Conservation (phyloP, 2,113 vertebrate species). For the Ictidomys tridecemlineatus region DNA sequence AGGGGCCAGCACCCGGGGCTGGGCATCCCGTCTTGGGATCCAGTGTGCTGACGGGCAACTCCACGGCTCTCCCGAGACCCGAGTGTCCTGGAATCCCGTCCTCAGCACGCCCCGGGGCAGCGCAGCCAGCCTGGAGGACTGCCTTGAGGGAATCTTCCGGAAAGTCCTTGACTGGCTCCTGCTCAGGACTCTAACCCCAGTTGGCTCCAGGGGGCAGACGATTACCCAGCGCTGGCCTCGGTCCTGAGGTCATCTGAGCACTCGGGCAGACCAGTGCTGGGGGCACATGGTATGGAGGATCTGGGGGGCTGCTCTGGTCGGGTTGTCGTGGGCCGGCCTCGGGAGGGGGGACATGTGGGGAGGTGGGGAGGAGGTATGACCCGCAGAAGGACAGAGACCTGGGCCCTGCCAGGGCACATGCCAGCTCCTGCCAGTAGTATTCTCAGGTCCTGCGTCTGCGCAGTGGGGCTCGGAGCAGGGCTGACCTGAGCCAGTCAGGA, state of each 20-base stretch:
- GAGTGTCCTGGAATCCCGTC: neutral
- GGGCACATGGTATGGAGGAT: neutral
- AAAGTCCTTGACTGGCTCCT: neutral
- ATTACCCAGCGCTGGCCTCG: no score
- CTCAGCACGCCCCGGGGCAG: no score
- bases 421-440: neutral
- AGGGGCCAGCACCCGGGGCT: fast-evolving
- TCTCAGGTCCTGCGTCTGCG: neutral
- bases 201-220: neutral
- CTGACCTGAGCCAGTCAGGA: neutral
- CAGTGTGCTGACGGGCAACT: fast-evolving
- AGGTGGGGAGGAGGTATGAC: neutral
- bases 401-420: fast-evolving
- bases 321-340: no score
- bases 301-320: no score
- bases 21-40: fast-evolving
- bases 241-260: no score
- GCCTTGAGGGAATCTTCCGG: neutral
- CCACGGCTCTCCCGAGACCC: neutral
- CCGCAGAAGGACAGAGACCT: neutral
- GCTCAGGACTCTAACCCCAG: neutral
- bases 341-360: neutral
- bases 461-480: no score
- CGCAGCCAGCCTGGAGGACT: no score
- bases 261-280: neutral